A percentile compares a stretch with the other conserved stretches of the same genome.
Evolutionary conservation across 2,113 vertebrate species (phyloP).

Genomic region (Pelusios castaneus): DNA sequence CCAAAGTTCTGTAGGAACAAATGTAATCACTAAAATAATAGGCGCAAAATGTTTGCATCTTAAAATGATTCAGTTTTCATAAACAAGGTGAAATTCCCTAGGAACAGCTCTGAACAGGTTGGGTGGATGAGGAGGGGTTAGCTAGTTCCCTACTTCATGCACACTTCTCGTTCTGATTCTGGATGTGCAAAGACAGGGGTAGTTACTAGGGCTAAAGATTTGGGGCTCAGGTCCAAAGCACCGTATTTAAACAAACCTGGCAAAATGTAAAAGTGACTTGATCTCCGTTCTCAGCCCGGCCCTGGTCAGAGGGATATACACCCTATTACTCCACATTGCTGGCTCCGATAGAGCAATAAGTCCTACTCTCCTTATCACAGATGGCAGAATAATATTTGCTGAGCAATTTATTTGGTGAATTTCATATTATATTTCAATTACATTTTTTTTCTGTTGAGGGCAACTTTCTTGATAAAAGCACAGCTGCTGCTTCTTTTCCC

Average conservation of each 20-base stretch:
- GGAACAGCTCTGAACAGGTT: background rate
- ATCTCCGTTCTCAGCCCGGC: background rate
- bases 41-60: background rate
- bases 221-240: background rate
- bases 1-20: background rate
- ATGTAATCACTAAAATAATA: background rate
- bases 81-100: fast-evolving
- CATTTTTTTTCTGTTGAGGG: background rate
- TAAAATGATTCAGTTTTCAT: background rate
- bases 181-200: background rate
- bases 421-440: background rate
- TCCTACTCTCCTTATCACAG: background rate
- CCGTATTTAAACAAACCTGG: background rate
- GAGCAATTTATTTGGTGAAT: background rate
- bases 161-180: background rate
- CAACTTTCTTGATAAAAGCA: background rate
- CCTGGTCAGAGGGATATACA: background rate
- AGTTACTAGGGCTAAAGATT: background rate
- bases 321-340: background rate
- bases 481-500: background rate
- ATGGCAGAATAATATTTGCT: background rate
- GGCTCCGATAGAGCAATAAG: background rate
- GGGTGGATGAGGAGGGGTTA: background rate
- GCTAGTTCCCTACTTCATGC: background rate
- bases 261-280: background rate